Evolutionary conservation across 2,888 invertebrate species (phyloP), one percentile per base, ranked within the genome.

Genomic region (Parnassius mnemosyne): DNA sequence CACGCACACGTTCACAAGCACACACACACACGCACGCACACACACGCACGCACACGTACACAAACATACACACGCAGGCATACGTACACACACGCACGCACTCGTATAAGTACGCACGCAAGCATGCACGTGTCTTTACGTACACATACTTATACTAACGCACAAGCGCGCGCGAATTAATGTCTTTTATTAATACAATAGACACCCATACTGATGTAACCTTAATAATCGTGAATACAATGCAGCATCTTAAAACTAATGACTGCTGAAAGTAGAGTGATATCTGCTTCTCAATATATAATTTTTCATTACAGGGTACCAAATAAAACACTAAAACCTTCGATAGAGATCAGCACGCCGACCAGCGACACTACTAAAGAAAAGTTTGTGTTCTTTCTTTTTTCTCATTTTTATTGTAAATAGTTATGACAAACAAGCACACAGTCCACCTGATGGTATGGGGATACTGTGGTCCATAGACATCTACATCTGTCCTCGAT

Each of bases 321-420:
- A 12, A 75, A 73, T 16, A 83, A 85, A 68, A 76, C 77, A 20
- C 69, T 79, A 3, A 88, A 87, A 66, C 73, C 82, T 0, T 53
- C 25, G 11, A 68, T 78, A 16, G 77, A 78, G 10, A 73, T 83
- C 2, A 81, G 81, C 59, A 85, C 87, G 3, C 84, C 86, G 0
- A 85, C 78, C 2, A 81, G 81, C 53, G 87, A 88, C 10, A 71
- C 76, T 9, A 69, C 75, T 10, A 86, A 84, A 68, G 85, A 87
- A 3, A 86, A 83, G 87, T 86, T 71, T 61, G 74, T 72, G 16
- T 49, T n/a, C 47, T 13, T 42, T 53, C 9, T 51, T 5, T 54
- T 20, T 20, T 20, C 20, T 54, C 12, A 1, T 20, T 53, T 52
- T 25, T 52, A 25, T 25, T 10, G 16, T 50, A 16, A 16, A 50